phyloP scores from a whole-genome alignment of 2,113 vertebrate genomes.

The Daphoenositta chrysoptera region DNA sequence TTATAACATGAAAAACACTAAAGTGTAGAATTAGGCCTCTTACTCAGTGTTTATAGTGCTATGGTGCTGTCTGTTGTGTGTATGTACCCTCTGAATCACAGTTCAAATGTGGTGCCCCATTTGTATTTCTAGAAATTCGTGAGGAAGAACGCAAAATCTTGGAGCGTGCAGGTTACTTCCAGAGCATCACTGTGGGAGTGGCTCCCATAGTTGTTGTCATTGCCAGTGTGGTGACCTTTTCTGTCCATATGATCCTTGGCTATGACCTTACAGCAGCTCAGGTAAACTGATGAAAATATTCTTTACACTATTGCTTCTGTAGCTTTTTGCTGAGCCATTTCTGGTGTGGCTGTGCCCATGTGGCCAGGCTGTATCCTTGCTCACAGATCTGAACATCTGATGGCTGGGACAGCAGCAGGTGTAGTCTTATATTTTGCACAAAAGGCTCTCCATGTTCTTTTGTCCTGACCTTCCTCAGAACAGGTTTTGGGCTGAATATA shows the following conservation, averaged over 20 bases:
- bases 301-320: neutral
- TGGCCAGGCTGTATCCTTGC: neutral
- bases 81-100: neutral
- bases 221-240: slow-evolving; percentile 90
- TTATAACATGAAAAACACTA: neutral
- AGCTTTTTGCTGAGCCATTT: neutral
- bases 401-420: neutral
- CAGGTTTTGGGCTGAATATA: neutral
- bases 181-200: slow-evolving; percentile 91
- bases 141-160: slow-evolving; percentile 84
- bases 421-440: neutral
- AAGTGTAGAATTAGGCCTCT: neutral
- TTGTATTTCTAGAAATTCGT: slow-evolving; percentile 77
- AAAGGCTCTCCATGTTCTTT: neutral
- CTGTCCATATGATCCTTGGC: slow-evolving; percentile 89
- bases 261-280: slow-evolving; percentile 89
- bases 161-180: slow-evolving; percentile 88
- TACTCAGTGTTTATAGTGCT: neutral
- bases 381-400: neutral
- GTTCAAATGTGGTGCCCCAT: neutral
- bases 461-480: neutral
- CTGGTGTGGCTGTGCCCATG: neutral
- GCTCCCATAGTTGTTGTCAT: slow-evolving; percentile 92
- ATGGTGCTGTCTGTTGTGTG: neutral
- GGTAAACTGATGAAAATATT: slow-evolving; percentile 62